phyloP scores from a whole-genome alignment of 2,888 invertebrate species.

The Gari tellinella region DNA sequence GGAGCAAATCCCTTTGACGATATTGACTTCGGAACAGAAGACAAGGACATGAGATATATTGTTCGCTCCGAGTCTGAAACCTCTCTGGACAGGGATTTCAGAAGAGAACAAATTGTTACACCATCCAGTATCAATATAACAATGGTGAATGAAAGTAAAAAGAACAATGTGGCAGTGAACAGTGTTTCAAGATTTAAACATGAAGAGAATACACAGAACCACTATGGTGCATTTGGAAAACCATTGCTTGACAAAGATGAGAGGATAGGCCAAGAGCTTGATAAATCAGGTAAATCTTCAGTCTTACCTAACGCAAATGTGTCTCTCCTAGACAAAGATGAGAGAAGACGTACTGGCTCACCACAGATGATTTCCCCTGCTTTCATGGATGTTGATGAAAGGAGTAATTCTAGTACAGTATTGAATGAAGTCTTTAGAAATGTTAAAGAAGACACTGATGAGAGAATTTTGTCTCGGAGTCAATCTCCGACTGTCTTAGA shows the following conservation, averaged over 20 bases:
- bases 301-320: background rate
- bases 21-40: too few relatives aligned
- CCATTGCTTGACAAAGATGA: conserved; percentile 14
- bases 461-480: background rate
- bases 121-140: too few relatives aligned
- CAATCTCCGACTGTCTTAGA: too few relatives aligned
- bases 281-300: background rate
- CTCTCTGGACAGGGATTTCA: background rate
- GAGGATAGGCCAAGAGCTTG: background rate
- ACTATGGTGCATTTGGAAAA: background rate
- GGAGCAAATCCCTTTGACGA: too few relatives aligned
- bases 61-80: background rate
- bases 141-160: too few relatives aligned
- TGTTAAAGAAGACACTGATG: conserved; percentile 2
- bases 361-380: conserved; percentile 17
- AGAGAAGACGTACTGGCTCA: conserved; percentile 34
- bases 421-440: background rate
- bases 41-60: too few relatives aligned
- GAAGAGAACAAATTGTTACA: background rate
- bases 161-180: too few relatives aligned
- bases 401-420: background rate
- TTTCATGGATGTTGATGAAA: conserved; percentile 13
- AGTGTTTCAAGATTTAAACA: too few relatives aligned
- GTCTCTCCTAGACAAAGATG: conserved; percentile 19
- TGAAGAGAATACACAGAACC: too few relatives aligned